Base-by-base conservation (phyloP, 2,113 vertebrate genomes). In the Falco punctatus region DNA sequence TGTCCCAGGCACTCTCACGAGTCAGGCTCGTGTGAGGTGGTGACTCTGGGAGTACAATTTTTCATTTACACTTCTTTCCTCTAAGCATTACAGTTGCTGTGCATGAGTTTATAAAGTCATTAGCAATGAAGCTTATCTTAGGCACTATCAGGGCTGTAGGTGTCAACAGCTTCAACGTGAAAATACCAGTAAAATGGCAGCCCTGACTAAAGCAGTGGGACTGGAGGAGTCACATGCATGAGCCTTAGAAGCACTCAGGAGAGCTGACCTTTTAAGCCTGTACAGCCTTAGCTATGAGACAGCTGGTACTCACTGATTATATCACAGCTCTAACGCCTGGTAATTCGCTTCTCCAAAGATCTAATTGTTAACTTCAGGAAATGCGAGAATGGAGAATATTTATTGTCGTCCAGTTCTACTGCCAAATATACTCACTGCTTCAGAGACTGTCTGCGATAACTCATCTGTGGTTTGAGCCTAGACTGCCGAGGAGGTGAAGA, bases 181-280 rank as follows among this genome's bases (percentile, higher is more conserved):
- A 88, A 93, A 80, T 65, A n/a, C 5, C 48, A 81, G n/a, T 65
- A 59, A 87, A 91, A 90, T 1, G 3, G 61, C 49, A 93, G 58
- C 51, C 40, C 26, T 85, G 59, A 93, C 21, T 66, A 83, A 92
- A 90, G 66, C 51, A 77, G 24, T 21, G 54, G 38, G 26, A 69
- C 13, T 59, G 66, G 24, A 87, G 51, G 32, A 73, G 22, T 23
- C 75, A 38, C 0, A 0, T 23, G 24, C 0, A 1, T 66, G 46
- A 91, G 12, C 16, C 38, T 54, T 17, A 54, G 58, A 58, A 85
- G 33, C 27, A 33, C 0, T 5, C 7, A 64, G 20, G 62, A 62
- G 20, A 81, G 26, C 8, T 92, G 77, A 91, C 44, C n/a, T 89
- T 91, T 71, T 40, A 87, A 81, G 27, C 5, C 6, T 44, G 21